phyloP scores from a whole-genome alignment of 2,113 vertebrate genomes.

The Leucoraja erinaceus region DNA sequence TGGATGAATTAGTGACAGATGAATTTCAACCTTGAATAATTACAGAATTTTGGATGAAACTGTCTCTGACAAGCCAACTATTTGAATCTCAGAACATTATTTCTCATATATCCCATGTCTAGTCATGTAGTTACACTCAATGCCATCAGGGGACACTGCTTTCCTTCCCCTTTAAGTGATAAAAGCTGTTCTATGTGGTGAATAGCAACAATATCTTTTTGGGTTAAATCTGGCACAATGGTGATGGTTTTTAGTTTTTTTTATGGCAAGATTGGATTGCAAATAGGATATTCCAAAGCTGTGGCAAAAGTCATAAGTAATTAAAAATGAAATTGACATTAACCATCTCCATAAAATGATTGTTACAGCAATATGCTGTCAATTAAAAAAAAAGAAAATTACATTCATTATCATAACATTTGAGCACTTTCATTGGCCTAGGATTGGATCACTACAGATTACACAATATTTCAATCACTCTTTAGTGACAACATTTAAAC shows the following conservation, averaged over 20 bases:
- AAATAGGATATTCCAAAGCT: neutral
- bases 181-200: neutral
- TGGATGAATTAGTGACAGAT: neutral
- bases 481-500: neutral
- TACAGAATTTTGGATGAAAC: neutral
- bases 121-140: neutral
- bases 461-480: neutral
- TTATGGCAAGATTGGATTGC: neutral
- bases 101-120: neutral
- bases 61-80: neutral
- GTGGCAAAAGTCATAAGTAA: neutral
- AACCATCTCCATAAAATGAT: neutral
- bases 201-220: neutral
- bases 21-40: neutral
- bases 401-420: neutral
- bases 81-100: neutral
- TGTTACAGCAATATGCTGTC: no score
- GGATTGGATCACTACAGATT: neutral
- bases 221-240: no score
- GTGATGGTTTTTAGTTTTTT: neutral
- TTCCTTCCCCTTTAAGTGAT: neutral
- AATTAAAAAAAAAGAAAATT: neutral
- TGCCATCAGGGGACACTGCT: neutral
- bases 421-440: neutral
- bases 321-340: slow-evolving; percentile 8